A percentile compares a stretch with the other conserved stretches of the same genome.
These are phyloP conservation scores for Dorcus hopei DNA, from an alignment of 2,888 invertebrate genomes.

Conservation along the genomic window DNA sequence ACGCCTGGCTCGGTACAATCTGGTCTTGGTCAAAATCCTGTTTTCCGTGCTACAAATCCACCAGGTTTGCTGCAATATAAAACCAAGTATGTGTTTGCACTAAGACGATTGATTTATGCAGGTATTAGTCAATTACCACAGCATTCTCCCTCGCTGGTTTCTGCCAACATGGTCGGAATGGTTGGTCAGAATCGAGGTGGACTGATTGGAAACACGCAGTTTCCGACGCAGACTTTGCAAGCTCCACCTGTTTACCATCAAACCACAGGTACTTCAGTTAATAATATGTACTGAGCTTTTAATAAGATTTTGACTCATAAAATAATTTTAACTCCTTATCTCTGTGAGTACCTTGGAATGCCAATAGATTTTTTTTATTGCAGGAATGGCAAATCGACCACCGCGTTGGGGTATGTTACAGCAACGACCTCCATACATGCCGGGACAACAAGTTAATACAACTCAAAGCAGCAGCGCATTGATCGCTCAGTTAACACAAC, in stretches of 20 bases:
- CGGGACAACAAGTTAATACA: conserved; percentile 41
- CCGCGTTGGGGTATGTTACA: conserved; percentile 65
- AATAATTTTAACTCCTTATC: too few species aligned
- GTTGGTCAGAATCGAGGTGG: conserved; percentile 33
- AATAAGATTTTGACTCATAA: too few species aligned
- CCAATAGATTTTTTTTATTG: too few species aligned
- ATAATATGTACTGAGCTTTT: too few species aligned
- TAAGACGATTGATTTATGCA: conserved; percentile 4
- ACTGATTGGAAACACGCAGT: conserved; percentile 33
- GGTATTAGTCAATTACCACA: conserved; percentile 31
- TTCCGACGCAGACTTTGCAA: conserved; percentile 43
- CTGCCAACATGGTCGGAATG: conserved; percentile 35
- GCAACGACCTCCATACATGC: conserved; percentile 49
- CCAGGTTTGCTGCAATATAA: conserved; percentile 28
- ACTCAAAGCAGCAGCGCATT: conserved; percentile 53
- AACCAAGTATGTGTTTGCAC: not conserved
- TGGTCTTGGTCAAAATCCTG: conserved; percentile 44
- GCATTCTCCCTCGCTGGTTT: conserved; percentile 25
- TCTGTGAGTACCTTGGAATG: too few species aligned
- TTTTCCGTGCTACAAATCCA: conserved; percentile 44
- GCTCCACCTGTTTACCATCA: conserved; percentile 53
- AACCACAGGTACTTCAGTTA: conserved; percentile 6
- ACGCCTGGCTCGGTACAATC: conserved; percentile 36
- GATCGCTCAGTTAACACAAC: conserved; percentile 58
- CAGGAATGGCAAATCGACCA: conserved; percentile 47